Percentiles rank a stretch among this genome's conserved stretches.
phyloP scores from a whole-genome alignment of 2,113 vertebrate species.

The Sander vitreus region DNA sequence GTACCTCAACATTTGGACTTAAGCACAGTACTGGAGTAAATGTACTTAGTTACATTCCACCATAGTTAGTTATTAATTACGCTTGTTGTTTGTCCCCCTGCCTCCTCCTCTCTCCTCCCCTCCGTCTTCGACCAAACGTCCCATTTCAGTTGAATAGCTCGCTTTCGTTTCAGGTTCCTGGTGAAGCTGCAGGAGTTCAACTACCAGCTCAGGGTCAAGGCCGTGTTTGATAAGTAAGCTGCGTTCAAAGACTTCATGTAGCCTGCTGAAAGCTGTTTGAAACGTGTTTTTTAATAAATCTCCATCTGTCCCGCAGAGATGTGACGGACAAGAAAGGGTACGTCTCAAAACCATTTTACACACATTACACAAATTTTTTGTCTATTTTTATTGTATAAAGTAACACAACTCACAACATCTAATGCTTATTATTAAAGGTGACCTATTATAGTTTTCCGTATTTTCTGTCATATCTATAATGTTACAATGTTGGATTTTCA shows the following conservation, averaged over 20 bases:
- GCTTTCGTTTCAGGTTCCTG: slow-evolving; percentile 85
- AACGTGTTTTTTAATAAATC: not conserved
- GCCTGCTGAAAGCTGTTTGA: not conserved
- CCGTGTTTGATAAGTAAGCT: slow-evolving; percentile 94
- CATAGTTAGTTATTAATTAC: too few relatives aligned
- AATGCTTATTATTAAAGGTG: too few relatives aligned
- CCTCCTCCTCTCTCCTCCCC: not conserved
- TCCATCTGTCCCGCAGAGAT: slow-evolving; percentile 83
- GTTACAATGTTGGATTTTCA: too few relatives aligned
- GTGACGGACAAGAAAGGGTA: slow-evolving; percentile 97
- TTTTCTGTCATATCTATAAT: too few relatives aligned
- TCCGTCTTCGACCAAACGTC: not conserved
- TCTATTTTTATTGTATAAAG: not conserved
- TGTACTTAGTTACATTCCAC: too few relatives aligned
- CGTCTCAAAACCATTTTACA: slow-evolving; percentile 38
- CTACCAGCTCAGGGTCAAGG: slow-evolving; percentile 96
- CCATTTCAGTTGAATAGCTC: not conserved
- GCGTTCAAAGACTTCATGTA: not conserved
- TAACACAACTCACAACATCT: too few relatives aligned
- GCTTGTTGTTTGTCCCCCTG: too few relatives aligned
- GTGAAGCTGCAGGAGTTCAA: slow-evolving; percentile 96
- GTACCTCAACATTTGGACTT: too few relatives aligned
- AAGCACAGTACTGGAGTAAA: too few relatives aligned
- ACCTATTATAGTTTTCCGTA: too few relatives aligned
- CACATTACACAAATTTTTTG: too few relatives aligned